These are phyloP conservation scores for Yoshiicerus persimilis DNA, from an alignment of 1,140 invertebrate species.

Conservation along the genomic window DNA sequence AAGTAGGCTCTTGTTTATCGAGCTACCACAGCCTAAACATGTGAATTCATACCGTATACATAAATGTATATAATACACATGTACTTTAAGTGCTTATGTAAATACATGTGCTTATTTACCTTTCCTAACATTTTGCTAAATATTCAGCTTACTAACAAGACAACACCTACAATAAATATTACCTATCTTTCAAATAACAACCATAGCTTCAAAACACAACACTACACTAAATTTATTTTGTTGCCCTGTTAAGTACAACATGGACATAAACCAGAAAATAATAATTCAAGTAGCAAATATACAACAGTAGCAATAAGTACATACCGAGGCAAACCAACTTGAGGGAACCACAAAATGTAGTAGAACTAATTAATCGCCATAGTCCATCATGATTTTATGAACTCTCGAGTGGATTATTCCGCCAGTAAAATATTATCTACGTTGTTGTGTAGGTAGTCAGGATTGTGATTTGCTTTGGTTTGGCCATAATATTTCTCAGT, in stretches of 20 bases:
- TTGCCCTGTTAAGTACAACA: too few species aligned
- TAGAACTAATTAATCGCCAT: slow-evolving; percentile 33
- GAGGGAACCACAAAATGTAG: not conserved
- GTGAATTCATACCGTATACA: not conserved
- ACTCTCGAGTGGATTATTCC: slow-evolving; percentile 23
- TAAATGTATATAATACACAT: too few species aligned
- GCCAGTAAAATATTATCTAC: slow-evolving; percentile 1
- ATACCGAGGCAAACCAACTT: not conserved
- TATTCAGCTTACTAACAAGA: not conserved
- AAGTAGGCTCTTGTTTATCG: not conserved
- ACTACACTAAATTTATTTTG: too few species aligned
- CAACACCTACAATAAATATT: not conserved
- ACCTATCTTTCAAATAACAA: too few species aligned
- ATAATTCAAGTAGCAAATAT: not conserved
- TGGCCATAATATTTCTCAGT: not conserved
- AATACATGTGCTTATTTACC: not conserved
- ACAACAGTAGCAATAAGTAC: not conserved
- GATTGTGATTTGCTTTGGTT: not conserved
- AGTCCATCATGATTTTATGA: slow-evolving; percentile 36
- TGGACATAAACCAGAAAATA: not conserved
- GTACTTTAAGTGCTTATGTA: not conserved
- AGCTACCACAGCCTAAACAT: not conserved
- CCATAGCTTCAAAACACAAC: too few species aligned
- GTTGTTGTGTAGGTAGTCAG: not conserved
- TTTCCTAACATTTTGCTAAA: not conserved